phyloP scores from a whole-genome alignment of 2,888 invertebrate genomes.

The Calliphora vomitoria region DNA sequence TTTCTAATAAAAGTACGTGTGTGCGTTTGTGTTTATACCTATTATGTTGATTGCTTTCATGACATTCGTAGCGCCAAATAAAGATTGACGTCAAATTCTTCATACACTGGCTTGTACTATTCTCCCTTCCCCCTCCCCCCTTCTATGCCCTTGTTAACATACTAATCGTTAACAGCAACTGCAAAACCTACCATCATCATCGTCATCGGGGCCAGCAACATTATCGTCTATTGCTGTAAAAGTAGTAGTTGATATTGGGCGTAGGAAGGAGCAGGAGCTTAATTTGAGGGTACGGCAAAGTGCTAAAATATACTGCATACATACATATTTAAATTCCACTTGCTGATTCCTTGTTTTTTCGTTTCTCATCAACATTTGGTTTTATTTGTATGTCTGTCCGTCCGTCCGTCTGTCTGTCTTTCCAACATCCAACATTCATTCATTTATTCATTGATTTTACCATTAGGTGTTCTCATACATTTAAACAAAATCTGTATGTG shows the following conservation, averaged over 20 bases:
- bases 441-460: conserved; percentile 42
- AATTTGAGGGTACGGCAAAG: too few relatives aligned
- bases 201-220: not conserved
- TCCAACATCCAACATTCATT: conserved; percentile 23
- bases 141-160: not conserved
- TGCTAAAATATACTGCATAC: not conserved
- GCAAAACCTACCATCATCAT: not conserved
- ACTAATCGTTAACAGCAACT: not conserved
- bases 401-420: conserved; percentile 73
- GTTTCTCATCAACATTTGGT: not conserved
- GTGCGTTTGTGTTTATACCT: conserved; percentile 61
- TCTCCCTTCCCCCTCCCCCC: not conserved
- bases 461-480: conserved; percentile 5
- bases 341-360: not conserved
- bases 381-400: conserved; percentile 27
- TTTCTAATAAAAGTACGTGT: conserved; percentile 53
- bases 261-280: not conserved
- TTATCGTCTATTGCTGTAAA: not conserved
- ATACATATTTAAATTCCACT: conserved; percentile 22
- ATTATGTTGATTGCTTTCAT: conserved; percentile 72
- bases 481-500: too few relatives aligned
- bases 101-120: not conserved
- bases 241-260: not conserved
- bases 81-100: conserved; percentile 79
- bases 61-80: conserved; percentile 78